These are phyloP conservation scores for Caranx melampygus DNA, from an alignment of 2,113 vertebrate species.

Conservation along the genomic window DNA sequence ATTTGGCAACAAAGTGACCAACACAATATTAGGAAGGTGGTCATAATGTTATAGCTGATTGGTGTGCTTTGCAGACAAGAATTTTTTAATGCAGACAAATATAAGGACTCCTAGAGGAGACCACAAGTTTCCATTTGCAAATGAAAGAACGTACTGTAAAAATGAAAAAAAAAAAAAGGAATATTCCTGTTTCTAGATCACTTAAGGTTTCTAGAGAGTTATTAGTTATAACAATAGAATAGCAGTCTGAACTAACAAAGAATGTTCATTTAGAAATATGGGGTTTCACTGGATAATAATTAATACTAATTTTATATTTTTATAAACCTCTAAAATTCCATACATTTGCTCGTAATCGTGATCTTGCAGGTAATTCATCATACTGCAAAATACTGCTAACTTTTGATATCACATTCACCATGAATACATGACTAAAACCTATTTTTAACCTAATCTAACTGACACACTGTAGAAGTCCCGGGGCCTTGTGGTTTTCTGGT, in stretches of 20 bases:
- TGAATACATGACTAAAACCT: slow-evolving; percentile 73
- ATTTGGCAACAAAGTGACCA: too few relatives aligned
- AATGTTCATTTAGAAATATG: too few relatives aligned
- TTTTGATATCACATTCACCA: slow-evolving; percentile 43
- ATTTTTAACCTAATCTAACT: slow-evolving; percentile 83
- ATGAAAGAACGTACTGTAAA: neutral
- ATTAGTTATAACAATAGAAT: neutral
- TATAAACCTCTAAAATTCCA: neutral
- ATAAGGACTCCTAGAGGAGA: slow-evolving; percentile 56
- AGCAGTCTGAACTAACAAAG: neutral
- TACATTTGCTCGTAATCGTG: slow-evolving; percentile 3
- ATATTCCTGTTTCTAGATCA: neutral
- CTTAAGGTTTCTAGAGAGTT: neutral
- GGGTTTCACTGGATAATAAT: slow-evolving; percentile 9
- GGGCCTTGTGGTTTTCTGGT: slow-evolving; percentile 94
- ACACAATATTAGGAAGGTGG: too few relatives aligned
- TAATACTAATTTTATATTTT: slow-evolving; percentile 8
- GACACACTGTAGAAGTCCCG: slow-evolving; percentile 88
- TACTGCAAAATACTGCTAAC: slow-evolving; percentile 37
- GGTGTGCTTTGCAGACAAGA: neutral
- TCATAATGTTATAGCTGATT: too few relatives aligned
- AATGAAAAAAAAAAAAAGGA: neutral
- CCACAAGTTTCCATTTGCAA: slow-evolving; percentile 43
- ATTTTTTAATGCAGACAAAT: neutral
- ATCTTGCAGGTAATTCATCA: slow-evolving; percentile 24